A percentile compares a stretch with the other conserved stretches of the same genome.
These are phyloP conservation scores for Oligia strigilis DNA, from an alignment of 2,888 invertebrate species.

Conservation along the genomic window DNA sequence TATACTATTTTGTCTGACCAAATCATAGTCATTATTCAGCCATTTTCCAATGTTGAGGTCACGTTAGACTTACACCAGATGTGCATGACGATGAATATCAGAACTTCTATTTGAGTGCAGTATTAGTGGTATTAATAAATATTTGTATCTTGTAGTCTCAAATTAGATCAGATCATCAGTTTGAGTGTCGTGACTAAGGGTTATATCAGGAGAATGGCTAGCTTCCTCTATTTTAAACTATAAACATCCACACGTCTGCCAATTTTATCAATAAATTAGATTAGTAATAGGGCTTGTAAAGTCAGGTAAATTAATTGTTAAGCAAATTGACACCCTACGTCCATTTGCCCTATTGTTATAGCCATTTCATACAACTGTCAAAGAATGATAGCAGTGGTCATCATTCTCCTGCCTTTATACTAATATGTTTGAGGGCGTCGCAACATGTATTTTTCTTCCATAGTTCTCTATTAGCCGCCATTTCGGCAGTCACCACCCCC, in stretches of 20 bases:
- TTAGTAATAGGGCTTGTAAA: conserved; percentile 3
- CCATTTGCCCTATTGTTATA: too few species aligned
- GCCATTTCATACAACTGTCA: too few species aligned
- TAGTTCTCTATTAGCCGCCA: too few species aligned
- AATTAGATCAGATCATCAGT: conserved; percentile 34
- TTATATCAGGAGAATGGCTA: conserved; percentile 15
- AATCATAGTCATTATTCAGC: conserved; percentile 13
- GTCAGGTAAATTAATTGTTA: too few species aligned
- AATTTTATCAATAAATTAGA: conserved; percentile 15
- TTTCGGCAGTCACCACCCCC: too few species aligned
- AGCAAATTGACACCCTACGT: too few species aligned
- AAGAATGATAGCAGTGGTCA: too few species aligned
- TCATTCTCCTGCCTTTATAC: too few species aligned
- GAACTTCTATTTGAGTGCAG: conserved; percentile 24
- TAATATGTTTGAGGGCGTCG: too few species aligned
- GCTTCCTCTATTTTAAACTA: conserved; percentile 7
- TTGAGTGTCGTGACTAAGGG: conserved; percentile 37
- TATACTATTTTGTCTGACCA: conserved; percentile 14
- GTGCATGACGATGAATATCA: conserved; percentile 30
- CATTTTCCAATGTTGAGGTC: conserved; percentile 23
- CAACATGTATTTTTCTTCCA: too few species aligned
- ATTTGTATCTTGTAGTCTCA: conserved; percentile 19
- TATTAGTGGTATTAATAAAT: conserved; percentile 22
- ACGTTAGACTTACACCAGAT: conserved; percentile 30
- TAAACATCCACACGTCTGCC: conserved; percentile 22